Evolutionary conservation across 1,140 invertebrate species (phyloP), one percentile per base, ranked within the genome.

Genomic region (Drosophila carrolli): DNA sequence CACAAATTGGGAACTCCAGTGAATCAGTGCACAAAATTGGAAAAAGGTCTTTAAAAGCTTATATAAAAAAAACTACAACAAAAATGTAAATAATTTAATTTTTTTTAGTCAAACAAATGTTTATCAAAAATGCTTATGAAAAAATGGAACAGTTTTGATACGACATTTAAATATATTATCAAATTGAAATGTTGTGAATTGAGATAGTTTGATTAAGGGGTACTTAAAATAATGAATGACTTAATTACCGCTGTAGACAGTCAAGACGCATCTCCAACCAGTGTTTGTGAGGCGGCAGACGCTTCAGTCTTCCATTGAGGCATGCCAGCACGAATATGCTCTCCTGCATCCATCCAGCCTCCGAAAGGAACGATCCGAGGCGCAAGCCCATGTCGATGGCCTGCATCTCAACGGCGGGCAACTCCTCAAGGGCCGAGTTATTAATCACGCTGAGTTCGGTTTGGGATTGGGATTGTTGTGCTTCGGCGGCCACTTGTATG

Each of bases 341-440:
- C 82, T 96, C 95, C 32, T 91, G 90, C 93, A 96, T 97, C 96
- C 96, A 97, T 1, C 97, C 97, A n/a, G 96, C 96, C 81, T 98
- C 97, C 81, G 95, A 96, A 1, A 98, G 94, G 93, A 98, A 98
- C 57, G 95, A 94, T 72, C 97, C 96, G 76, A 95, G 73, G 81
- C 93, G 92, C 41, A 95, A 77, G 38, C 95, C 95, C 38, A 94
- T 75, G 77, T 94, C 93, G 59, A 95, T 94, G 14, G 92, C 73
- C 38, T 68, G 58, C 54, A 46, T 16, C 27, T 75, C 59, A 35
- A 29, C 40, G 23, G 13, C 46, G 19, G 38, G n/a, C 71, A 57
- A 23, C 27, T 51, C 72, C 35, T 65, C 32, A 19, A 63, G 47
- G 23, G 19, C 35, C 5, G 4, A 10, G 8, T 35, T 11, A 7